Percentiles rank a stretch among this genome's conserved stretches.
Evolutionary conservation across 2,113 vertebrate genomes (phyloP).

Genomic region (Holacanthus passer): DNA sequence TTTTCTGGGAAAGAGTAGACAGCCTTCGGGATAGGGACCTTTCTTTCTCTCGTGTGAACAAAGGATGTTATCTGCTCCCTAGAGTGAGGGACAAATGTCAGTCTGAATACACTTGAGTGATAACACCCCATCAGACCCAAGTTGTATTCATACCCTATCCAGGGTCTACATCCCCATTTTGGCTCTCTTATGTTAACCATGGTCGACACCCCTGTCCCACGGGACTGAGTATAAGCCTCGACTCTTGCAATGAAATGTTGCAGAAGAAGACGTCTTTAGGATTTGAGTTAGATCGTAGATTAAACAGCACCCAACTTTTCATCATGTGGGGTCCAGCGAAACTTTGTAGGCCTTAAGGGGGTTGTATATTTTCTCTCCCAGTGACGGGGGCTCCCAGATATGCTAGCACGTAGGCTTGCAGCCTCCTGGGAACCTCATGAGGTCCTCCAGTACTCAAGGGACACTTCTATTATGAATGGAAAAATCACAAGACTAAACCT

Average conservation of each 20-base stretch:
- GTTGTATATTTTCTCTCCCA: slow-evolving; percentile 53
- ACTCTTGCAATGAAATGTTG: not conserved
- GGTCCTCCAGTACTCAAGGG: slow-evolving; percentile 9
- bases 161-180: not conserved
- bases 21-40: slow-evolving; percentile 35
- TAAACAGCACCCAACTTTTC: slow-evolving; percentile 7
- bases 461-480: slow-evolving; percentile 36
- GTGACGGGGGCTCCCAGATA: slow-evolving; percentile 5
- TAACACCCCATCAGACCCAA: slow-evolving; percentile 1
- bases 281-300: not conserved
- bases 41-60: slow-evolving; percentile 53
- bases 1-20: slow-evolving; percentile 34
- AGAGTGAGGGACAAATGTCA: slow-evolving; percentile 57
- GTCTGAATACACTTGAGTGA: slow-evolving; percentile 24
- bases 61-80: slow-evolving; percentile 45
- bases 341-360: slow-evolving; percentile 8
- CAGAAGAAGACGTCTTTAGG: not conserved
- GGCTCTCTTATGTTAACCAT: not conserved
- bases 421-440: slow-evolving; percentile 44
- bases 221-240: not conserved
- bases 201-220: not conserved
- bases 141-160: not conserved
- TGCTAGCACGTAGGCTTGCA: slow-evolving; percentile 43
- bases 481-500: slow-evolving; percentile 18
- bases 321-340: slow-evolving; percentile 39